Evolutionary conservation across 2,113 vertebrate genomes (phyloP), one percentile per base, ranked within the genome.

Genomic region (Channa maculata): DNA sequence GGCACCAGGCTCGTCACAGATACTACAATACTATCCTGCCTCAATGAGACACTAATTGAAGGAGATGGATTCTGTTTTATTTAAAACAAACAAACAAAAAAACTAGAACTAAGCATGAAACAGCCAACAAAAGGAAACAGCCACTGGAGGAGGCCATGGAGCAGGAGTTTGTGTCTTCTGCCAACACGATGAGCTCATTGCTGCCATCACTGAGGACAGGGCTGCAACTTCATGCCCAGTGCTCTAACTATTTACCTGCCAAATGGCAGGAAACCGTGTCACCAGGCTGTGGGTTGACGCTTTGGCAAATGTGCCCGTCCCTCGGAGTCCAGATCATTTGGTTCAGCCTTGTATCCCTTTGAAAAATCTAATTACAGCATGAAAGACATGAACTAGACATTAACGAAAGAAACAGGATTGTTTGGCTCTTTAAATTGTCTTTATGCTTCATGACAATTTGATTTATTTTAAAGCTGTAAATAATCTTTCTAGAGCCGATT

Each of bases 241-340:
- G 52, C 37, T 45, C 38, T 53, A 64, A 63, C 36, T 65, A 60
- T 52, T 70, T 60, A 41, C 24, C 9, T 4, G 75, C 68, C 80
- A 84, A 82, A 88, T 75, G 79, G 66, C 80, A 77, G 69, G 60
- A 76, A 74, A 59, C 10, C 0, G 74, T 74, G 76, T 80, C 69
- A 81, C 57, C 82, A 71, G 65, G 54, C 73, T 66, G 72, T 14
- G 14, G 67, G 48, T 37, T 50, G 44, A 68, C 65, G 59, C 52
- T 54, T 62, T 67, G 66, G 76, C 65, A 76, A 72, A 65, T 34
- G 33, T 43, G 64, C 49, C 54, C n/a, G 34, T 51, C 38, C 34
- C 39, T 54, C 43, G 36, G 46, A 74, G 65, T 74, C 54, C 63
- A 79, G 51, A 73, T 15, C 36, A 43, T 61, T 76, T 58, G 14